Percentiles rank a stretch among this genome's conserved stretches.
Evolutionary conservation across 2,113 vertebrate genomes (phyloP).

Genomic region (Eublepharis macularius): DNA sequence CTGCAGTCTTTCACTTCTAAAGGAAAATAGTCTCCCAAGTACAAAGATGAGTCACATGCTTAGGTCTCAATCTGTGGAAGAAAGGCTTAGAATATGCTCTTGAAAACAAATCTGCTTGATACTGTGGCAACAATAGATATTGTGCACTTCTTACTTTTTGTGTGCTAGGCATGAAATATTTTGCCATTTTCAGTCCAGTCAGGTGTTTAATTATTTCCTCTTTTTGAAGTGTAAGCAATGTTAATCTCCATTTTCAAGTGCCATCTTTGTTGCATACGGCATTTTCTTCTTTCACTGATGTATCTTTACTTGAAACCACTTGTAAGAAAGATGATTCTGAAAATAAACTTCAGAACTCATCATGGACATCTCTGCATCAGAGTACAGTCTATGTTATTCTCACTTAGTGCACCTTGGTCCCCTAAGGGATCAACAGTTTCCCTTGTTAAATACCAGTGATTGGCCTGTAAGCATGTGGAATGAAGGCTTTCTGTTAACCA

Average conservation of each 20-base stretch:
- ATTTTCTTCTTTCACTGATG: background rate
- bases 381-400: background rate
- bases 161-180: background rate
- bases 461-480: conserved; percentile 23
- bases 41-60: conserved; percentile 71
- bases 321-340: background rate
- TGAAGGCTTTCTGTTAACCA: conserved; percentile 36
- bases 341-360: conserved; percentile 22
- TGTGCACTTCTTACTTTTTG: background rate
- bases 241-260: conserved; percentile 64
- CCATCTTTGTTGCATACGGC: conserved; percentile 50
- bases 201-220: conserved; percentile 48
- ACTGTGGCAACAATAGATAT: background rate
- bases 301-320: conserved; percentile 34
- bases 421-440: conserved; percentile 54
- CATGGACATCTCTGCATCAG: background rate
- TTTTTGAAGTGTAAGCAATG: conserved; percentile 66
- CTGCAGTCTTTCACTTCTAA: conserved; percentile 51
- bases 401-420: conserved; percentile 12
- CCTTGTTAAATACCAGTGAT: conserved; percentile 29
- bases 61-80: conserved; percentile 59
- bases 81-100: conserved; percentile 48
- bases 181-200: background rate
- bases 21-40: conserved; percentile 65
- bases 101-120: background rate